Conservation (phyloP, 2,797 vertebrate genomes). For the Crenichthys baileyi region DNA sequence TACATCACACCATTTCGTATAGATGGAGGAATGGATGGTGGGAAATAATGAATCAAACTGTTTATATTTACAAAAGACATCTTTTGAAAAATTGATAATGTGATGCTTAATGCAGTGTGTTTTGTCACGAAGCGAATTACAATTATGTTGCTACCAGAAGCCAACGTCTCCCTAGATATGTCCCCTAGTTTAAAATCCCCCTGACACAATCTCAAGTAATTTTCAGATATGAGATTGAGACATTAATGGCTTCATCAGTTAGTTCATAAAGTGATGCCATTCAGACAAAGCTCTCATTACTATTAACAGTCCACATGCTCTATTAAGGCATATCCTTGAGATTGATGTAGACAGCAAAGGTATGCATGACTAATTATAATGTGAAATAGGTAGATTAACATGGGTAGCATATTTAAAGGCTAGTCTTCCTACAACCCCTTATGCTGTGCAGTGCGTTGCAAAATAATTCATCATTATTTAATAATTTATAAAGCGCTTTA, state of each 20-base stretch:
- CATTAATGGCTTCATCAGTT: slow-evolving; percentile 5
- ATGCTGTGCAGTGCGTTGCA: too few relatives aligned
- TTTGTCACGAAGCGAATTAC: slow-evolving; percentile 54
- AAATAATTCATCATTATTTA: too few relatives aligned
- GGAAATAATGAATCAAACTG: not conserved
- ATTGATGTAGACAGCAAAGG: not conserved
- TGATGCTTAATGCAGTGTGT: slow-evolving; percentile 52
- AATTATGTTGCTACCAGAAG: slow-evolving; percentile 33
- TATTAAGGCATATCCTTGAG: not conserved
- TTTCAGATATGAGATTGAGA: not conserved
- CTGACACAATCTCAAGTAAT: slow-evolving; percentile 11
- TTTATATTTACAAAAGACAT: not conserved
- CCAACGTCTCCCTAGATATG: slow-evolving; percentile 19
- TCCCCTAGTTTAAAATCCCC: slow-evolving; percentile 50
- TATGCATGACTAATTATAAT: not conserved
- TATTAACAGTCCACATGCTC: not conserved
- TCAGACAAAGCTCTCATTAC: not conserved
- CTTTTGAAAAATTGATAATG: not conserved
- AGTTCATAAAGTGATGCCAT: not conserved
- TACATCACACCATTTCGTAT: not conserved
- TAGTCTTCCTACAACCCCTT: not conserved
- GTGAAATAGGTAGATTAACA: not conserved
- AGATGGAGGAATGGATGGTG: not conserved
- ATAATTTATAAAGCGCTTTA: too few relatives aligned
- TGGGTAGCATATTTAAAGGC: not conserved